These are phyloP conservation scores for Antennarius maculatus DNA, from an alignment of 2,797 vertebrate species.

Conservation along the genomic window DNA sequence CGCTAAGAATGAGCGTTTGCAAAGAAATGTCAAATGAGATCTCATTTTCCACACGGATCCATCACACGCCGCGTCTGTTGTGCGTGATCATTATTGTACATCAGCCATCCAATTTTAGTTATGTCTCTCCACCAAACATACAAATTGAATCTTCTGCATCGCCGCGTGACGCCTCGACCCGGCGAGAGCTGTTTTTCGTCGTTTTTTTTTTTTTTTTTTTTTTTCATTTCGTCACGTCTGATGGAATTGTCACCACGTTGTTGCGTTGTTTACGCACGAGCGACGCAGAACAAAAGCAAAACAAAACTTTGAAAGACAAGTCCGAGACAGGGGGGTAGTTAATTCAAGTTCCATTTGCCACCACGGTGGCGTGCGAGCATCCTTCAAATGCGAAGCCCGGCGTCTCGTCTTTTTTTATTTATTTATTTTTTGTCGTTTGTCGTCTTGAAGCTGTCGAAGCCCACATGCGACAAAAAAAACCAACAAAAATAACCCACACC, in stretches of 20 bases:
- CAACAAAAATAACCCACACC: conserved; percentile 49
- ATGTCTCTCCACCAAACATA: conserved; percentile 28
- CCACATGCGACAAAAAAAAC: conserved; percentile 26
- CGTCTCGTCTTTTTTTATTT: conserved; percentile 18
- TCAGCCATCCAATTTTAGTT: conserved; percentile 51
- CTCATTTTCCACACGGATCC: conserved; percentile 61
- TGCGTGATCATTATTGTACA: conserved; percentile 48
- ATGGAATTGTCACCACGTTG: conserved; percentile 27
- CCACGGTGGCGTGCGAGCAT: conserved; percentile 33
- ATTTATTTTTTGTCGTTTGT: conserved; percentile 10
- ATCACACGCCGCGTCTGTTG: conserved; percentile 42
- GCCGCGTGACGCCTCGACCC: conserved; percentile 11
- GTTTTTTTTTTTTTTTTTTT: no score
- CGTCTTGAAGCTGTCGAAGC: conserved; percentile 34
- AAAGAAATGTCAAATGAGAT: conserved; percentile 65
- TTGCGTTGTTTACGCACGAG: conserved; percentile 25
- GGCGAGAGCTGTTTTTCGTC: conserved; percentile 9
- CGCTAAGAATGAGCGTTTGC: conserved; percentile 45
- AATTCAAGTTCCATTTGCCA: conserved; percentile 47
- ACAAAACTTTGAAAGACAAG: conserved; percentile 35
- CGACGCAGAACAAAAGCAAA: conserved; percentile 8
- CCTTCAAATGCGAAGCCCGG: conserved; percentile 26
- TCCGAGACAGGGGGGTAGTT: conserved; percentile 19
- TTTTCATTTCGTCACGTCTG: conserved; percentile 37
- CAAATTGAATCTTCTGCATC: conserved; percentile 39